Percentiles rank a stretch among this genome's conserved stretches.
Conservation (phyloP, 2,888 invertebrate species). For the Timema cristinae region DNA sequence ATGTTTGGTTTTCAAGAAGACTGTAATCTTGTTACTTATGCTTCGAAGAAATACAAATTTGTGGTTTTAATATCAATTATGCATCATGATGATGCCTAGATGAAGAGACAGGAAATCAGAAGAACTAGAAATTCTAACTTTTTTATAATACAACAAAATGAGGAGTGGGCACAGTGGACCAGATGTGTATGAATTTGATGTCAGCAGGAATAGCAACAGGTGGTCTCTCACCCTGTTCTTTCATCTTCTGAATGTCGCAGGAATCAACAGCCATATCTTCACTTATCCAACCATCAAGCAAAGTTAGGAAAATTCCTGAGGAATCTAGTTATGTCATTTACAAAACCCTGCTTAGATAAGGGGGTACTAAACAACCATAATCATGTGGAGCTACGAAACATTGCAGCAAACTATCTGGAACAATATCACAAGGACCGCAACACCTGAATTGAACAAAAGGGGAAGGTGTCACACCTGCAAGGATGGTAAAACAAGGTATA, state of each 20-base stretch:
- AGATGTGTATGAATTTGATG: background rate
- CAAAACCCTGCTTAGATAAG: too few relatives aligned
- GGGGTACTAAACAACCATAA: too few relatives aligned
- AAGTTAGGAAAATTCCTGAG: too few relatives aligned
- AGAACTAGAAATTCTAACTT: background rate
- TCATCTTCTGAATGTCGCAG: background rate
- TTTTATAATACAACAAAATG: background rate
- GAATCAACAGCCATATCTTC: background rate
- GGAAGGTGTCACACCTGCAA: too few relatives aligned
- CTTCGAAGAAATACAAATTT: constrained; percentile 30
- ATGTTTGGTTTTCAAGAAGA: constrained; percentile 35
- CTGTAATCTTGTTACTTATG: constrained; percentile 36
- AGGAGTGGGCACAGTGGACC: background rate
- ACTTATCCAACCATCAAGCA: background rate
- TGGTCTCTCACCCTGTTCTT: background rate
- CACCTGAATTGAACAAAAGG: too few relatives aligned
- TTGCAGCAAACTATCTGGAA: too few relatives aligned
- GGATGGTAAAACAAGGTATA: too few relatives aligned
- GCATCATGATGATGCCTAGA: background rate
- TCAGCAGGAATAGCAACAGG: background rate
- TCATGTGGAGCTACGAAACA: too few relatives aligned
- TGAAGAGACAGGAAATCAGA: background rate
- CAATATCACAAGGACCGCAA: too few relatives aligned
- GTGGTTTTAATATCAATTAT: background rate
- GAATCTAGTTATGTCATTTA: too few relatives aligned